These are phyloP conservation scores for silkworm (Bombyx mori) DNA, from an alignment of 1,140 invertebrate genomes.

Conservation along the genomic window DNA sequence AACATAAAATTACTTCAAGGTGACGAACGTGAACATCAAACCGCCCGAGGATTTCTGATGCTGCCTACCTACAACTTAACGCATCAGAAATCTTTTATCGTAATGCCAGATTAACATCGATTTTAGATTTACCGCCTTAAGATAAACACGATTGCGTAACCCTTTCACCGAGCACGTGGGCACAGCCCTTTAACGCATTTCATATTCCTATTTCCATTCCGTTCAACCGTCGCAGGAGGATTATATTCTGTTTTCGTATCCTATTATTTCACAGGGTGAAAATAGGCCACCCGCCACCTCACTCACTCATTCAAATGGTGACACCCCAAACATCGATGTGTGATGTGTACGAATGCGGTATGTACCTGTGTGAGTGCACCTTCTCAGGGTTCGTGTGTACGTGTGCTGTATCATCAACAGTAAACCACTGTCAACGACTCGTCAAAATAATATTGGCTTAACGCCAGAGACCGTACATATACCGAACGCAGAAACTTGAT, in stretches of 20 bases:
- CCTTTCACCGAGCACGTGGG: slow-evolving; percentile 53
- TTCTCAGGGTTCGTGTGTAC: slow-evolving; percentile 23
- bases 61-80: background rate
- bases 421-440: slow-evolving; percentile 64
- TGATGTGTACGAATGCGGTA: slow-evolving; percentile 13
- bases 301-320: slow-evolving; percentile 42
- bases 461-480: slow-evolving; percentile 33
- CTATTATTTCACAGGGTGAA: slow-evolving; percentile 70
- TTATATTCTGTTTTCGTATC: slow-evolving; percentile 71
- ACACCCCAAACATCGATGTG: slow-evolving; percentile 31
- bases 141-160: slow-evolving; percentile 50
- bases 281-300: slow-evolving; percentile 68
- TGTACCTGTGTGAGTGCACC: slow-evolving; percentile 24
- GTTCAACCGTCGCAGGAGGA: slow-evolving; percentile 63
- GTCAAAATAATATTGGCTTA: slow-evolving; percentile 66
- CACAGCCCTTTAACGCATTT: slow-evolving; percentile 59
- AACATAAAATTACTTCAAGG: no score
- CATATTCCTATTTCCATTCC: slow-evolving; percentile 66
- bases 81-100: slow-evolving; percentile 1
- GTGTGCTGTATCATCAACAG: slow-evolving; percentile 49
- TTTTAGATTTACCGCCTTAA: slow-evolving; percentile 48
- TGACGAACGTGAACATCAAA: no score
- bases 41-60: background rate
- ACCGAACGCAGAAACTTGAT: slow-evolving; percentile 39
- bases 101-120: slow-evolving; percentile 35